A percentile compares a stretch with the other conserved stretches of the same genome.
These are phyloP conservation scores for Rhingia campestris DNA, from an alignment of 2,888 invertebrate genomes.

Conservation along the genomic window DNA sequence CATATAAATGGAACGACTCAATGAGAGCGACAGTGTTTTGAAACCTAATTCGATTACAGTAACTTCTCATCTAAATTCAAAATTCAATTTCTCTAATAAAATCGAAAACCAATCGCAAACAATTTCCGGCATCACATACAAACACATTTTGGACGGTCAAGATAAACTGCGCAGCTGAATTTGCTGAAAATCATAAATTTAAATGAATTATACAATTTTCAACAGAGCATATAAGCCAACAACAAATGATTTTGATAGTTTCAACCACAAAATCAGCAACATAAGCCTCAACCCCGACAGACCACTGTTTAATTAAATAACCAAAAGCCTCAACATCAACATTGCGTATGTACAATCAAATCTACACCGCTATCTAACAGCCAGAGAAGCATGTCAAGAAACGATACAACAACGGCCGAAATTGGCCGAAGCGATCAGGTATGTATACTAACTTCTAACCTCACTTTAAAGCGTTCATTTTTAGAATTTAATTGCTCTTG, in stretches of 20 bases:
- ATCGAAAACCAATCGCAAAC: not conserved
- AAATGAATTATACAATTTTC: not conserved
- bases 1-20: too few relatives aligned
- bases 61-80: not conserved
- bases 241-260: constrained; percentile 33
- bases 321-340: constrained; percentile 12
- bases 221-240: constrained; percentile 13
- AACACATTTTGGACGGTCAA: constrained; percentile 41
- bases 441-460: constrained; percentile 16
- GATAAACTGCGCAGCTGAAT: constrained; percentile 4
- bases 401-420: constrained; percentile 68
- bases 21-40: not conserved
- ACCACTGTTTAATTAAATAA: constrained; percentile 39
- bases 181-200: not conserved
- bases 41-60: too few relatives aligned
- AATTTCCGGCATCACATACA: not conserved
- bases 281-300: not conserved
- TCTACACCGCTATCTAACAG: constrained; percentile 46
- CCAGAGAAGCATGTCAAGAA: constrained; percentile 66
- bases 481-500: constrained; percentile 35
- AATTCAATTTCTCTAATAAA: not conserved
- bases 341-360: constrained; percentile 69
- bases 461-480: not conserved
- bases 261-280: constrained; percentile 13
- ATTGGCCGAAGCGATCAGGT: constrained; percentile 71